Percentiles rank a stretch among this genome's conserved stretches.
Conservation (phyloP, 2,888 invertebrate genomes). For the Harmothoe impar region DNA sequence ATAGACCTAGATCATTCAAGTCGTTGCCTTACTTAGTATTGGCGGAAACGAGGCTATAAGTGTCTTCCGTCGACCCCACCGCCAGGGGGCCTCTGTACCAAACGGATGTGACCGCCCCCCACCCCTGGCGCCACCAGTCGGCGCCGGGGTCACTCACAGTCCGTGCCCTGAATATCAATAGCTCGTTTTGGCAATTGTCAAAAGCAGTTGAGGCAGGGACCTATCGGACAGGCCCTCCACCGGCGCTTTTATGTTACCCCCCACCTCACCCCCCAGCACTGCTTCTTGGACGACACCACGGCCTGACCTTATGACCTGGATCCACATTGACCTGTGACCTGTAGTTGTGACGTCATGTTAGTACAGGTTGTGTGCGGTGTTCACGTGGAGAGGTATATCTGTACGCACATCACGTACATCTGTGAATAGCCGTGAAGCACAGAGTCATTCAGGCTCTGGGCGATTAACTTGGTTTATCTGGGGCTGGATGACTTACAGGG, state of each 20-base stretch:
- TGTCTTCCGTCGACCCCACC: background rate
- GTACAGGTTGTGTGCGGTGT: background rate
- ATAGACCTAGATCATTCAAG: no score
- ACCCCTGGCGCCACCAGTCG: background rate
- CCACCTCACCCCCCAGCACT: no score
- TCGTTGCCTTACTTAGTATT: background rate
- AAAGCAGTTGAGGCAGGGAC: background rate
- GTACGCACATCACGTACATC: background rate
- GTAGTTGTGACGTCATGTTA: background rate
- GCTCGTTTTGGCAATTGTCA: slow-evolving; percentile 22
- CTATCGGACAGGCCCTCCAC: no score
- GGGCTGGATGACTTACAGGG: no score
- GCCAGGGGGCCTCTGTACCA: background rate
- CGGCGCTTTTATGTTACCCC: no score
- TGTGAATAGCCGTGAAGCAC: background rate
- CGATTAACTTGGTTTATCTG: no score
- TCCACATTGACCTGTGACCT: slow-evolving; percentile 14
- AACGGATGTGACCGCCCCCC: background rate
- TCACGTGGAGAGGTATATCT: background rate
- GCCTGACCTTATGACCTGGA: background rate
- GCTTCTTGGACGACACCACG: background rate
- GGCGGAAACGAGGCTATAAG: background rate
- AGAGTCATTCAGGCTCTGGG: background rate
- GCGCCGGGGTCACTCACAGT: background rate
- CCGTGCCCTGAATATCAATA: slow-evolving; percentile 19